These are phyloP conservation scores for Hypotaenidia philippensis DNA, from an alignment of 2,797 vertebrate species.

Conservation along the genomic window DNA sequence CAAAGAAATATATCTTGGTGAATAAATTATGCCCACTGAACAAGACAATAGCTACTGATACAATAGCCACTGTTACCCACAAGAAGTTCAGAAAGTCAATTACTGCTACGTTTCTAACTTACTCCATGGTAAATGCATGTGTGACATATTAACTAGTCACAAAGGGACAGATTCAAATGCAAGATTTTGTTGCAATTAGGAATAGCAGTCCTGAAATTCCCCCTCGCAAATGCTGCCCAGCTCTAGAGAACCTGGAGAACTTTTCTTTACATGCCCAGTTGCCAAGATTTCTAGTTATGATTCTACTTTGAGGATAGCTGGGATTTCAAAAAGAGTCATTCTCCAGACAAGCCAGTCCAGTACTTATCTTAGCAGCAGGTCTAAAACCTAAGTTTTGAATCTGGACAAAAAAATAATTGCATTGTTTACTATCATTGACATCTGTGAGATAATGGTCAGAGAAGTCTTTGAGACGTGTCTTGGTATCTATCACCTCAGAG, in stretches of 20 bases:
- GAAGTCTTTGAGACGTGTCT: neutral
- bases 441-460: neutral
- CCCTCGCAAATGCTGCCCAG: neutral
- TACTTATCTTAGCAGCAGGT: neutral
- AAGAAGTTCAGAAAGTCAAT: neutral
- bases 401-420: neutral
- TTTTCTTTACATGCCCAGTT: neutral
- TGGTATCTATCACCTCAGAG: neutral
- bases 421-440: fast-evolving
- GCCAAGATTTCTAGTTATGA: too few species aligned
- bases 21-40: neutral
- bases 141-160: neutral
- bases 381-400: neutral
- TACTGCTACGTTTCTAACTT: neutral
- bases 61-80: neutral
- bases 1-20: neutral
- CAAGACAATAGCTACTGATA: neutral
- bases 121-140: neutral
- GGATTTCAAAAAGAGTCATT: neutral
- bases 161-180: neutral
- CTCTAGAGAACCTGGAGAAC: neutral
- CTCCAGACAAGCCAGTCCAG: neutral
- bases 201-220: neutral
- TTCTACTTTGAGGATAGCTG: neutral
- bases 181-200: neutral